Evolutionary conservation across 2,888 invertebrate genomes (phyloP).

Genomic region (Conchocele bisecta): DNA sequence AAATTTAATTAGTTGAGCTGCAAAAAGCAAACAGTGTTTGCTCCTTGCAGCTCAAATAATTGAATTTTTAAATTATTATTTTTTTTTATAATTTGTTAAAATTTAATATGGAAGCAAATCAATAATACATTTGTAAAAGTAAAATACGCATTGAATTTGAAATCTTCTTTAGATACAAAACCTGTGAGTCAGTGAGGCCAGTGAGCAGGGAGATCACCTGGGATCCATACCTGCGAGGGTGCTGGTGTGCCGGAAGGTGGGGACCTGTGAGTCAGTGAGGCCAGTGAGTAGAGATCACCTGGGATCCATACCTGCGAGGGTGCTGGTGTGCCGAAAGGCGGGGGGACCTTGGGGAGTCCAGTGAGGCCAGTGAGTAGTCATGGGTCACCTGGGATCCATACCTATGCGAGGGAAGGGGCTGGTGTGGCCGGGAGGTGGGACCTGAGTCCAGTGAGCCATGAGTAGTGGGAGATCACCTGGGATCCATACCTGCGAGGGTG

Average conservation of each 20-base stretch:
- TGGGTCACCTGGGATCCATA: slow-evolving; percentile 94
- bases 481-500: slow-evolving; percentile 93
- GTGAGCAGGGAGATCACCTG: no score
- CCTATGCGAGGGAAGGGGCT: slow-evolving; percentile 96
- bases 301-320: slow-evolving; percentile 92
- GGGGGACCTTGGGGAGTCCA: slow-evolving; percentile 96
- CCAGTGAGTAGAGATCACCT: slow-evolving; percentile 98
- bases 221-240: slow-evolving; percentile 93
- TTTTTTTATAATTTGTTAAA: no score
- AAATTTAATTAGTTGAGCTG: no score
- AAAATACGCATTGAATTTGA: no score
- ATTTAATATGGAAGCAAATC: no score
- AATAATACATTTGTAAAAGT: no score
- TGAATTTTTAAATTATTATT: no score
- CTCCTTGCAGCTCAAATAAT: no score
- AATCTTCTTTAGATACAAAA: no score
- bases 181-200: slow-evolving; percentile 98
- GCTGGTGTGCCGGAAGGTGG: slow-evolving; percentile 95
- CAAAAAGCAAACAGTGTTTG: no score
- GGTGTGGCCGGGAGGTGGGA: slow-evolving; percentile 95
- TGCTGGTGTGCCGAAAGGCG: slow-evolving; percentile 96
- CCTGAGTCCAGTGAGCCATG: slow-evolving; percentile 96
- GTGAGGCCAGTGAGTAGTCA: slow-evolving; percentile 97
- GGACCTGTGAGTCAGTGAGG: slow-evolving; percentile 96
- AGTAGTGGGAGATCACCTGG: no score